A percentile compares a stretch with the other conserved stretches of the same genome.
Evolutionary conservation across 2,113 vertebrate genomes (phyloP).

Genomic region (Dolichotis patagonum): DNA sequence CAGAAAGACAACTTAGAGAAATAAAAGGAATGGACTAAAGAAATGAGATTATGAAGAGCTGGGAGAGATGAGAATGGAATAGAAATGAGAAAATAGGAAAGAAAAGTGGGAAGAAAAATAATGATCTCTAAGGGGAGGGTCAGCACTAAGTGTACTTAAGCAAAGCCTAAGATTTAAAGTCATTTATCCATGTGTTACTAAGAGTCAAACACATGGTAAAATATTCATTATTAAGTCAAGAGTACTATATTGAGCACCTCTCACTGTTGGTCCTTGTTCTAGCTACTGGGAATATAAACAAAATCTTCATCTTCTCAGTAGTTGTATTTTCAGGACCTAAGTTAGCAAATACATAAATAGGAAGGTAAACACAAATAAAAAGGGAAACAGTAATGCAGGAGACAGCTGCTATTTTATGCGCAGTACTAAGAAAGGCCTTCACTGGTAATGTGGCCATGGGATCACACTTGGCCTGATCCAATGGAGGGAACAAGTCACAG

Average conservation of each 20-base stretch:
- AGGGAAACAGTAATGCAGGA: neutral
- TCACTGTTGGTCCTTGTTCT: neutral
- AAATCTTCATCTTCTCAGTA: neutral
- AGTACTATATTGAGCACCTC: neutral
- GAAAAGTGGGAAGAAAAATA: neutral
- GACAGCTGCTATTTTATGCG: neutral
- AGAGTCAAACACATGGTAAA: constrained; percentile 27
- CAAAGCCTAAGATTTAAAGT: neutral
- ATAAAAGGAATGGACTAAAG: neutral
- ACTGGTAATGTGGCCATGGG: neutral
- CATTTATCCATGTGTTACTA: neutral
- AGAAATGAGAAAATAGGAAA: neutral
- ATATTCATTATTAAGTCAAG: constrained; percentile 30
- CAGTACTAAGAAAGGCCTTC: neutral
- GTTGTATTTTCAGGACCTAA: neutral
- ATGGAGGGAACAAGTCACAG: neutral
- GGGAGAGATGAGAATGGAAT: neutral
- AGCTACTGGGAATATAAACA: neutral
- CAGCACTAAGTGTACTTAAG: neutral
- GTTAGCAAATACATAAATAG: neutral
- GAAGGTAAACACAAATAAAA: neutral
- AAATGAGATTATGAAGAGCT: neutral
- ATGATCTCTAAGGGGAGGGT: neutral
- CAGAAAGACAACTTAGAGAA: constrained; percentile 16
- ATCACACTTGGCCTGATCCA: neutral